phyloP scores from a whole-genome alignment of 2,113 vertebrate genomes.

The Fukomys damarensis region DNA sequence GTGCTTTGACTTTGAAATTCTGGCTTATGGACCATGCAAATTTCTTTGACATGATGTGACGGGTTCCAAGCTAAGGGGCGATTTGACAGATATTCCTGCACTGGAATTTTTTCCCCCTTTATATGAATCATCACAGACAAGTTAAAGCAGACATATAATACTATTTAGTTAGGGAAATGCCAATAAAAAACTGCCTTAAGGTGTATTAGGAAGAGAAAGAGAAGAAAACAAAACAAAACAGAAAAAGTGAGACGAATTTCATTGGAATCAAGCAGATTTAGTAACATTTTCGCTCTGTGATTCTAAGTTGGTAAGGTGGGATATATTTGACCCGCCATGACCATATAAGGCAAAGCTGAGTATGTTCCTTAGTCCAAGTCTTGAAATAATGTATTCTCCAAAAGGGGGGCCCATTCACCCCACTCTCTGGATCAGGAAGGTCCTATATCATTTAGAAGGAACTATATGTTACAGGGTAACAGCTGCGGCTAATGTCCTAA shows the following conservation, averaged over 20 bases:
- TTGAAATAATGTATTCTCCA: neutral
- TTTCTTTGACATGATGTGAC: slow-evolving; percentile 62
- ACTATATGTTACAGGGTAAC: neutral
- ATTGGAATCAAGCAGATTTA: neutral
- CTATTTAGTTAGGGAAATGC: neutral
- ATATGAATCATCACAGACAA: slow-evolving; percentile 78
- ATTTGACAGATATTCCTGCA: slow-evolving; percentile 74
- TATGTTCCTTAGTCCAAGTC: neutral
- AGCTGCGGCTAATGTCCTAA: neutral
- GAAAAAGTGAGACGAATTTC: neutral
- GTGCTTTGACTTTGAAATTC: slow-evolving; percentile 34
- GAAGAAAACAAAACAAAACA: too few species aligned
- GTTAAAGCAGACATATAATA: slow-evolving; percentile 78
- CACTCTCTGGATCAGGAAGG: neutral
- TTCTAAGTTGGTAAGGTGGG: neutral
- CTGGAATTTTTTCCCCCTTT: neutral
- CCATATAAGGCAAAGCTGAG: neutral
- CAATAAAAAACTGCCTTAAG: neutral
- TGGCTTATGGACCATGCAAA: slow-evolving; percentile 51
- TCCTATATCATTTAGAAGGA: neutral
- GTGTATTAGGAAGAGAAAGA: neutral
- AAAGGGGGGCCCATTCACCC: neutral
- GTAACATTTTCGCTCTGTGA: neutral
- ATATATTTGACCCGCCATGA: neutral
- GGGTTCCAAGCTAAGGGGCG: slow-evolving; percentile 59